phyloP scores from a whole-genome alignment of 2,113 vertebrate species.

The Boulengeromyrus knoepffleri region DNA sequence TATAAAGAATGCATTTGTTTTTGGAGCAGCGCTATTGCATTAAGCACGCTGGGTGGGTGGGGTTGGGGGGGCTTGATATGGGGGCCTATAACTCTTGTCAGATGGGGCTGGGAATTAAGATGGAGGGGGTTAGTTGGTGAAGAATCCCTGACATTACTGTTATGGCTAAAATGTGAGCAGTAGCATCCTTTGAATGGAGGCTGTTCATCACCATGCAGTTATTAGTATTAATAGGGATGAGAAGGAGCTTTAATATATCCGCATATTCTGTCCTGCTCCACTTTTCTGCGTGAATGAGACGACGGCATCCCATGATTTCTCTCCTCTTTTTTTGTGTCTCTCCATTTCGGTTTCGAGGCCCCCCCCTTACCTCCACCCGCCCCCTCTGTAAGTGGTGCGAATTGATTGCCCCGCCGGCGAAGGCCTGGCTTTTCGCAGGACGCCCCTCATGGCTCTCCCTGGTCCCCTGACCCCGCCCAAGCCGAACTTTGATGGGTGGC shows the following conservation, averaged over 20 bases:
- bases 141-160: constrained; percentile 39
- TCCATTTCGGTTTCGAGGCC: background rate
- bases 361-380: constrained; percentile 28
- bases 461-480: constrained; percentile 43
- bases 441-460: constrained; percentile 40
- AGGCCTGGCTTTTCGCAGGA: constrained; percentile 40
- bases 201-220: constrained; percentile 35
- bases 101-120: constrained; percentile 30
- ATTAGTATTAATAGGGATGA: constrained; percentile 44
- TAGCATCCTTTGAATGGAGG: constrained; percentile 25
- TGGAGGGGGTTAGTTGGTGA: constrained; percentile 23
- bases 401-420: constrained; percentile 49
- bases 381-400: constrained; percentile 33
- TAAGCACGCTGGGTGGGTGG: constrained; percentile 29
- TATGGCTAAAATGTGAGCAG: constrained; percentile 35
- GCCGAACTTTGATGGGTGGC: constrained; percentile 67
- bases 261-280: constrained; percentile 28
- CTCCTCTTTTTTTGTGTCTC: constrained; percentile 24
- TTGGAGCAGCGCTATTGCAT: constrained; percentile 23
- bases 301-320: constrained; percentile 28
- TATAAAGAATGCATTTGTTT: constrained; percentile 52
- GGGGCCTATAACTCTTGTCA: constrained; percentile 37
- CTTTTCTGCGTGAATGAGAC: constrained; percentile 33
- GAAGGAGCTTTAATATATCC: constrained; percentile 35
- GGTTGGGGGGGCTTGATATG: constrained; percentile 26